Evolutionary conservation across 2,797 vertebrate species (phyloP).

Genomic region (Rachycentron canadum): DNA sequence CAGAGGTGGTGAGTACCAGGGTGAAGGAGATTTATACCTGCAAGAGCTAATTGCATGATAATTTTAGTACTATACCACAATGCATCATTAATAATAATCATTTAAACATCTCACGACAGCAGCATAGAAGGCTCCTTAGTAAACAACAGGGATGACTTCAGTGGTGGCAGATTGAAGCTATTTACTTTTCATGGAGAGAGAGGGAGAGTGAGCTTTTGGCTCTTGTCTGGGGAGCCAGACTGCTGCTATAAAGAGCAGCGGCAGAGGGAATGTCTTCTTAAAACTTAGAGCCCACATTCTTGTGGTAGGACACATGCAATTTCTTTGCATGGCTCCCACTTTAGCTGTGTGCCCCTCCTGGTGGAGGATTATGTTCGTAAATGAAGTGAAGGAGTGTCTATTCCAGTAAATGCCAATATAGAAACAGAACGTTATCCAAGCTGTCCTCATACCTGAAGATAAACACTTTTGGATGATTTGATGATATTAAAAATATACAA

Average conservation of each 20-base stretch:
- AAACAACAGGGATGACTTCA: conserved; percentile 76
- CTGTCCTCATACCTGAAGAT: conserved; percentile 17
- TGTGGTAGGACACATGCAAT: conserved; percentile 85
- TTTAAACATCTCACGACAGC: conserved; percentile 65
- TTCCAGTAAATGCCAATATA: conserved; percentile 30
- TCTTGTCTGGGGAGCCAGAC: conserved; percentile 78
- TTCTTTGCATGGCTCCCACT: conserved; percentile 79
- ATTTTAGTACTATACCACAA: conserved; percentile 43
- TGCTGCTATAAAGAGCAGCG: conserved; percentile 83
- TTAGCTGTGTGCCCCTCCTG: conserved; percentile 77
- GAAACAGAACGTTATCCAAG: conserved; percentile 16
- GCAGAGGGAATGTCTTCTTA: conserved; percentile 83
- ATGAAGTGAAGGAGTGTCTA: conserved; percentile 47
- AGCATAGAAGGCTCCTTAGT: conserved; percentile 66
- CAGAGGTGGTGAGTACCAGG: conserved; percentile 93
- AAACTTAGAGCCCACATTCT: conserved; percentile 84
- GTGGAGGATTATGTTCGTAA: conserved; percentile 70
- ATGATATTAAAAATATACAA: neutral
- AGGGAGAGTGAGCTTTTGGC: conserved; percentile 70
- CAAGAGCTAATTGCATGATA: conserved; percentile 23
- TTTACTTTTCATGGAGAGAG: conserved; percentile 79
- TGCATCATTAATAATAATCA: conserved; percentile 48
- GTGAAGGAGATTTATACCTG: neutral
- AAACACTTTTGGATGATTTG: conserved; percentile 1
- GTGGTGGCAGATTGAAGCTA: conserved; percentile 82